A percentile compares a stretch with the other conserved stretches of the same genome.
These are phyloP conservation scores for Acheta domesticus DNA, from an alignment of 2,888 invertebrate genomes.

Conservation along the genomic window DNA sequence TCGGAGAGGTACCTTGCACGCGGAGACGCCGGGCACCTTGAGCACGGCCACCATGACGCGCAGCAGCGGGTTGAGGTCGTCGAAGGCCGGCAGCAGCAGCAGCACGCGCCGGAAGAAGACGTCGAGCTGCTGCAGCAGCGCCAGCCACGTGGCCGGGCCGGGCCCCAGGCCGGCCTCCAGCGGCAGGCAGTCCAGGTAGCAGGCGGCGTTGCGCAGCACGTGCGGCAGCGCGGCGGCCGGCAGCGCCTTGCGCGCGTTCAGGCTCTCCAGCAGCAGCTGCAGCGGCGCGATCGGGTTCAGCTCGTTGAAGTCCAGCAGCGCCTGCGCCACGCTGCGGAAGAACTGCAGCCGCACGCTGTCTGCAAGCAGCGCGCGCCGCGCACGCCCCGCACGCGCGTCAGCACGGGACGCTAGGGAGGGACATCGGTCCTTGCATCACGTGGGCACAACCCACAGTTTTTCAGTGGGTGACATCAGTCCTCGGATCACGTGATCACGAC, in stretches of 20 bases:
- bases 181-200: conserved; percentile 88
- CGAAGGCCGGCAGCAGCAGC: conserved; percentile 65
- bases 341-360: conserved; percentile 75
- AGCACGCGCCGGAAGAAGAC: conserved; percentile 75
- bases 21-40: conserved; percentile 77
- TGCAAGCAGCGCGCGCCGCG: conserved; percentile 45
- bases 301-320: conserved; percentile 93
- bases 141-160: conserved; percentile 67
- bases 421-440: too few relatives aligned
- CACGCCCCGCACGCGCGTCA: not conserved
- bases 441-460: too few relatives aligned
- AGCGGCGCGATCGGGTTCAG: conserved; percentile 91
- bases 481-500: too few relatives aligned
- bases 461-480: too few relatives aligned
- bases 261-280: conserved; percentile 79
- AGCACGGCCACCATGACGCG: conserved; percentile 75
- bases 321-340: conserved; percentile 90
- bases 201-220: conserved; percentile 85
- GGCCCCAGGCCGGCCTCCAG: conserved; percentile 65
- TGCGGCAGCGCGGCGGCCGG: conserved; percentile 63
- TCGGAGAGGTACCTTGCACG: conserved; percentile 62
- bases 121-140: conserved; percentile 82
- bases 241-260: conserved; percentile 52
- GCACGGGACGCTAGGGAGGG: too few relatives aligned
- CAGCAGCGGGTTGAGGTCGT: conserved; percentile 67